Conservation (phyloP, 2,797 vertebrate genomes). For the Phataginus tricuspis region DNA sequence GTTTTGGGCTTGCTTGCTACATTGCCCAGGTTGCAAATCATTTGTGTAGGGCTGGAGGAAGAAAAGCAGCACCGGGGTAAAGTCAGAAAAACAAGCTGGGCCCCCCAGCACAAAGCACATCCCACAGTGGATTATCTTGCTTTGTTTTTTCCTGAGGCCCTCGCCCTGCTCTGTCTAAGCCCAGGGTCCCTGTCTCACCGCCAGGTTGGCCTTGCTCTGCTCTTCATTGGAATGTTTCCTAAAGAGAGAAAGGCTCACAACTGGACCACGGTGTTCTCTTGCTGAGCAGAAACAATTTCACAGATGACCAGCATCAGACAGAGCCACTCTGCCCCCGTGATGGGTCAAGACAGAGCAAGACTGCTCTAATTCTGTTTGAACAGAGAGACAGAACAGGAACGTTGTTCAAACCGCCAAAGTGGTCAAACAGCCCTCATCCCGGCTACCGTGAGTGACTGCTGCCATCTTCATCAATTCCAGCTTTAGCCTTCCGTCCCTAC, state of each 20-base stretch:
- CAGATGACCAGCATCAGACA: not conserved
- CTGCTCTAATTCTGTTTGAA: not conserved
- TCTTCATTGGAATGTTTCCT: not conserved
- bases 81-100: too few relatives aligned
- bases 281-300: not conserved
- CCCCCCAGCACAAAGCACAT: too few relatives aligned
- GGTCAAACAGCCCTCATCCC: not conserved
- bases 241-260: not conserved
- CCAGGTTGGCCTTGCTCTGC: not conserved
- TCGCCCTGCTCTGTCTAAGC: too few relatives aligned
- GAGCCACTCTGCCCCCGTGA: accelerated
- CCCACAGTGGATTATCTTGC: too few relatives aligned
- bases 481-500: not conserved
- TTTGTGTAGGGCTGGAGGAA: too few relatives aligned
- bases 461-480: not conserved
- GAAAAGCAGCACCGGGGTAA: too few relatives aligned
- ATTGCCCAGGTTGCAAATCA: too few relatives aligned
- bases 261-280: not conserved
- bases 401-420: not conserved
- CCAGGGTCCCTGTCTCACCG: too few relatives aligned
- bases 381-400: not conserved
- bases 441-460: not conserved
- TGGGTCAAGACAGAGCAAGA: not conserved
- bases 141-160: too few relatives aligned
- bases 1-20: too few relatives aligned